Percentiles rank a stretch among this genome's conserved stretches.
Evolutionary conservation across 2,888 invertebrate species (phyloP).

Genomic region (Choristoneura rosaceana): DNA sequence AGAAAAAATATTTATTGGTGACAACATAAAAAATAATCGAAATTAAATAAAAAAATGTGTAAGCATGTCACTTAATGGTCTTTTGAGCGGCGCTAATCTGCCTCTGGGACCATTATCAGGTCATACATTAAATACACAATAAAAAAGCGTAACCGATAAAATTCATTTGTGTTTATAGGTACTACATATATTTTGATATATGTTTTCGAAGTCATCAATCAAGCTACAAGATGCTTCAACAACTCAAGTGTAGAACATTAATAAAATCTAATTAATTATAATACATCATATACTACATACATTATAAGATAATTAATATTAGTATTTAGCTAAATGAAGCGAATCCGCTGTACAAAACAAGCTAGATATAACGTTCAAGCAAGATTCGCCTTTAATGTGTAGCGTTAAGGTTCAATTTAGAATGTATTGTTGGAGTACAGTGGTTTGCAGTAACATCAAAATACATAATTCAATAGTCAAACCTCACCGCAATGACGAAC

Average conservation of each 20-base stretch:
- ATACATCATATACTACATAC: constrained; percentile 21
- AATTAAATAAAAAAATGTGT: too few relatives aligned
- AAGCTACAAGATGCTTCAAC: not conserved
- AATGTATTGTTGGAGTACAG: not conserved
- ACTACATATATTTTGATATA: not conserved
- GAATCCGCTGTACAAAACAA: constrained; percentile 4
- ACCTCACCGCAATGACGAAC: constrained; percentile 15
- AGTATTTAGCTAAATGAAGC: constrained; percentile 38
- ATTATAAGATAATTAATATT: constrained; percentile 37
- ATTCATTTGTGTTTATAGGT: too few relatives aligned
- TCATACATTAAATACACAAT: too few relatives aligned
- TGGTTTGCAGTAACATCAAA: constrained; percentile 20
- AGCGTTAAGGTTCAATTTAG: constrained; percentile 5
- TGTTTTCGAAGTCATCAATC: not conserved
- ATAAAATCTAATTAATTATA: constrained; percentile 17
- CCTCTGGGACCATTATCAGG: too few relatives aligned
- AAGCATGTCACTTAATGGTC: too few relatives aligned
- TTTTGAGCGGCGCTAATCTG: too few relatives aligned
- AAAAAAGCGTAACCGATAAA: too few relatives aligned
- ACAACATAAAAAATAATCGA: too few relatives aligned
- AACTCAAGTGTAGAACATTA: constrained; percentile 20
- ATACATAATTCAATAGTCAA: constrained; percentile 37
- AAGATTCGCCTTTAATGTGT: not conserved
- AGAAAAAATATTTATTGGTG: too few relatives aligned
- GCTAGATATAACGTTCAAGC: not conserved